Base-by-base conservation (phyloP, 2,113 vertebrate species). In the Tachysurus fulvidraco region DNA sequence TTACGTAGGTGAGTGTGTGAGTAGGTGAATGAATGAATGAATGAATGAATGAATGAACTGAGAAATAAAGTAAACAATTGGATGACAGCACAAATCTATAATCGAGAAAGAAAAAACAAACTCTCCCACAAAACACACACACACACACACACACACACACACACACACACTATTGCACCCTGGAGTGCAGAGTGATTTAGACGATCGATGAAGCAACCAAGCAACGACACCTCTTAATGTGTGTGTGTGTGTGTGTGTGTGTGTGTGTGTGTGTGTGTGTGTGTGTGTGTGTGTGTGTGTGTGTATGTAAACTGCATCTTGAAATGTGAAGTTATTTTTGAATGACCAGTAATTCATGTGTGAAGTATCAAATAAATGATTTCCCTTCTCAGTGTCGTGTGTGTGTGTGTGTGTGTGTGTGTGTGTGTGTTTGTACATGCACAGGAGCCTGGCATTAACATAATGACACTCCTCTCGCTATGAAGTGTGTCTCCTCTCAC, bases 391-490 rank as follows among this genome's bases (percentile, higher is more conserved):
- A 81, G 59, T 30, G 59, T 76, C n/a, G 36, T 55, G 64, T 59
- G 57, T 67, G 84, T 83, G 85, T 57, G 57, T 28, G 65, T 71
- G 76, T 55, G 84, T 85, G 85, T 57, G 23, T 17, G 83, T 62
- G 84, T 52, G 44, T 54, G 65, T 81, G 78, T 86, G 81, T 80
- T 85, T 92, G 92, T 92, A 89, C 85, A 81, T 90, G 83, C 62
- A 30, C 83, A 44, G 54, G 57, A 77, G 83, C 88, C 90, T 85
- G 84, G 88, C 59, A 90, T 93, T 93, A 92, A 94, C 89, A 90
- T 89, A 92, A 92, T 92, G 91, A 89, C 19, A 23, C 88, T 78
- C 21, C 87, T 91, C 85, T 91, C 90, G 88, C 85, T 90, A 88
- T 89, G 85, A 82, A 93, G 90, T 85, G 85, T 88, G 88, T 88